Percentiles rank a stretch among this genome's conserved stretches.
Evolutionary conservation across 2,113 vertebrate genomes (phyloP).

Genomic region (Vidua chalybeata): DNA sequence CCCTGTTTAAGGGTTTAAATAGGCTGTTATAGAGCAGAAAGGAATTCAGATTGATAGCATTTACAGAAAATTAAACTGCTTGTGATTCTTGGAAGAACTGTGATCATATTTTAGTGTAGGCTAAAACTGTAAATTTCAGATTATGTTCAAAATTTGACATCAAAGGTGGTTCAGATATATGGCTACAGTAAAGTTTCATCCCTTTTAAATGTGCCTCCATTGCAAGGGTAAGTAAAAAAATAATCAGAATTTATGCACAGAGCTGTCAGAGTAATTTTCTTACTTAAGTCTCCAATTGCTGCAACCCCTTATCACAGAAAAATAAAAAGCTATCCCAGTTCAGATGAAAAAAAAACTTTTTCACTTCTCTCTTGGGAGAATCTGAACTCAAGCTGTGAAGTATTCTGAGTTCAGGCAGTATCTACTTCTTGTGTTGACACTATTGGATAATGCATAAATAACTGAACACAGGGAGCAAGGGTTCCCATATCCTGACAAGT

Average conservation of each 20-base stretch:
- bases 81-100: conserved; percentile 24
- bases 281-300: not conserved
- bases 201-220: not conserved
- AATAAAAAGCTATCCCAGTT: not conserved
- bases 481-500: not conserved
- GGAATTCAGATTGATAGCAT: not conserved
- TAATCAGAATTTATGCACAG: conserved; percentile 60
- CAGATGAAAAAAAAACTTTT: not conserved
- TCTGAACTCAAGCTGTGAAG: not conserved
- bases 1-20: not conserved
- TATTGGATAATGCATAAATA: not conserved
- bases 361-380: not conserved
- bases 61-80: conserved; percentile 16
- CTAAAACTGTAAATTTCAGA: conserved; percentile 21
- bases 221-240: conserved; percentile 53
- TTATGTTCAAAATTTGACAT: conserved; percentile 14
- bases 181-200: conserved; percentile 11
- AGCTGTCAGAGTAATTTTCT: not conserved
- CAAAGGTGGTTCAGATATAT: conserved; percentile 13
- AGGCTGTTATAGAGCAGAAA: not conserved
- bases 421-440: not conserved
- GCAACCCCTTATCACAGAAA: not conserved
- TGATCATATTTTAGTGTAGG: conserved; percentile 1
- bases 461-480: not conserved
- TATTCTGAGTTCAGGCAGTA: not conserved